A percentile compares a stretch with the other conserved stretches of the same genome.
Conservation (phyloP, 2,113 vertebrate species). For the Heterotis niloticus region DNA sequence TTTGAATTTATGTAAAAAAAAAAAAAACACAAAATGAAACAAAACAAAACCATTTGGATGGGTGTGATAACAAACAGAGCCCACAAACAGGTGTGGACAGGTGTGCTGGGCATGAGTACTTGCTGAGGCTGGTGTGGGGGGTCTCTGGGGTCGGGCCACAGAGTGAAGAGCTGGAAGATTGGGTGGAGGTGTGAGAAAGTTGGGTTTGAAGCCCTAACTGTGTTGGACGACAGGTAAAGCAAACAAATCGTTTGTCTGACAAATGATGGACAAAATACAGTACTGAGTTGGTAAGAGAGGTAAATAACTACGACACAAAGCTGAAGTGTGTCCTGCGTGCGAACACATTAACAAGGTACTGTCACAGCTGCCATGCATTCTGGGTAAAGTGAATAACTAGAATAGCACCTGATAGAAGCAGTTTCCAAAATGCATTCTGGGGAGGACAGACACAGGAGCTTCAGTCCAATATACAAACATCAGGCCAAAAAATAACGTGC, state of each 20-base stretch:
- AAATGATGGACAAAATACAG: too few species aligned
- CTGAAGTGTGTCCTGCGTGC: not conserved
- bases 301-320: not conserved
- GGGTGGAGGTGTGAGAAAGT: constrained; percentile 1
- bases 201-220: not conserved
- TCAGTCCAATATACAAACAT: constrained; percentile 35
- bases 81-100: constrained; percentile 26
- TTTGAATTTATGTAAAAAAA: constrained; percentile 40
- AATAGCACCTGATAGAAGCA: not conserved
- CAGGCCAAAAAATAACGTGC: constrained; percentile 3
- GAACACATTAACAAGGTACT: too few species aligned
- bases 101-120: not conserved
- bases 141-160: not conserved
- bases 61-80: constrained; percentile 25
- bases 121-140: not conserved
- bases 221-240: too few species aligned
- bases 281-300: not conserved
- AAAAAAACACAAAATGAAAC: constrained; percentile 5
- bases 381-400: not conserved
- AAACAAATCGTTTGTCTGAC: too few species aligned
- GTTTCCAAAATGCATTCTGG: not conserved
- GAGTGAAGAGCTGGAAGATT: not conserved
- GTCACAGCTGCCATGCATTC: not conserved
- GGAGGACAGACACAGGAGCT: constrained; percentile 23
- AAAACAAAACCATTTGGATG: constrained; percentile 24